These are phyloP conservation scores for Agonopterix subpropinquella DNA, from an alignment of 2,888 invertebrate genomes.

Conservation along the genomic window DNA sequence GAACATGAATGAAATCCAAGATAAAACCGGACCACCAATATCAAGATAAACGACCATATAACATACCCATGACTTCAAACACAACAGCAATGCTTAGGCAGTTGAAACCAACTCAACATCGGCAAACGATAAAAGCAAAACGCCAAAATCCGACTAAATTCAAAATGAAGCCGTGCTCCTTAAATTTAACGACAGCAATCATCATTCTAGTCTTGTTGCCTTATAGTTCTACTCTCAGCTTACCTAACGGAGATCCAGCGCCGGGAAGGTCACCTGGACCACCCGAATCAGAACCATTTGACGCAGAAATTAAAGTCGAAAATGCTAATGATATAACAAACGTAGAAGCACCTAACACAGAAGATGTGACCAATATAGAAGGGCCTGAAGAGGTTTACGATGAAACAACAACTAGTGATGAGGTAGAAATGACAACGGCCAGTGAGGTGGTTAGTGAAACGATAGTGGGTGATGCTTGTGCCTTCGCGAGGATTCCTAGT, in stretches of 20 bases:
- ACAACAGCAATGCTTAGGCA: background rate
- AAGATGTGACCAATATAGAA: conserved; percentile 11
- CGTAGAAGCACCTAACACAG: conserved; percentile 15
- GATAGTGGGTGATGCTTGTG: conserved; percentile 47
- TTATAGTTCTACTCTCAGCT: conserved; percentile 52
- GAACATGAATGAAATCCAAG: background rate
- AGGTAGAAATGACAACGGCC: conserved; percentile 25
- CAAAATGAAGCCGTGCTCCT: conserved; percentile 38
- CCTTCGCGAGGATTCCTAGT: conserved; percentile 57
- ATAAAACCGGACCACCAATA: background rate
- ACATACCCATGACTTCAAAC: background rate
- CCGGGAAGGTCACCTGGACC: conserved; percentile 81
- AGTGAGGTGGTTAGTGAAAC: conserved; percentile 33
- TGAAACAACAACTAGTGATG: conserved; percentile 40
- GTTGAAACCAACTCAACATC: background rate
- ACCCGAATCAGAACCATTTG: conserved; percentile 32
- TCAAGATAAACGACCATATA: background rate
- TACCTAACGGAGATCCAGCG: conserved; percentile 78
- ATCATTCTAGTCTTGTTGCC: conserved; percentile 54
- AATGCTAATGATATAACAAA: conserved; percentile 18
- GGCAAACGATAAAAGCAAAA: conserved; percentile 21
- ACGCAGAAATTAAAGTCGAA: conserved; percentile 17
- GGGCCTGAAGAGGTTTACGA: conserved; percentile 29
- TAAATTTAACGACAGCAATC: conserved; percentile 33
- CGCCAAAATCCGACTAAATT: conserved; percentile 30